A percentile compares a stretch with the other conserved stretches of the same genome.
phyloP scores from a whole-genome alignment of 2,888 invertebrate genomes.

The Cremastinae sp. region DNA sequence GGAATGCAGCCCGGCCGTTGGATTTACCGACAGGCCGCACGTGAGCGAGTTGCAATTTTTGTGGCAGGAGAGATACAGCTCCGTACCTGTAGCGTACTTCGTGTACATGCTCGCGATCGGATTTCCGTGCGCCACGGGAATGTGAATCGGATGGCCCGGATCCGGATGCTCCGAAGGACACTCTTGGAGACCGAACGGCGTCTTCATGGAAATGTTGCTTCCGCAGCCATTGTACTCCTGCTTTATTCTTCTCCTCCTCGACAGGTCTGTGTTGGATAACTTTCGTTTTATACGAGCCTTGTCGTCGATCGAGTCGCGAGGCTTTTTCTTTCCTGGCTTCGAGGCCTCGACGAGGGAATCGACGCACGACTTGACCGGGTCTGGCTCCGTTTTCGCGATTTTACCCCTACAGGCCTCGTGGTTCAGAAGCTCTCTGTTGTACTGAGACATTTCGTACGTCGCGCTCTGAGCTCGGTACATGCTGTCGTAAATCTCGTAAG shows the following conservation, averaged over 20 bases:
- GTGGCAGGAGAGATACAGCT: constrained; percentile 72
- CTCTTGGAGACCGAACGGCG: constrained; percentile 65
- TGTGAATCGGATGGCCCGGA: constrained; percentile 67
- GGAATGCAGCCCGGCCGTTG: constrained; percentile 59
- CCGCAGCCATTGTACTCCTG: constrained; percentile 58
- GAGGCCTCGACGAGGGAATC: constrained; percentile 63
- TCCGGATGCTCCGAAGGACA: constrained; percentile 67
- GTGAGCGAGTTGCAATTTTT: constrained; percentile 71
- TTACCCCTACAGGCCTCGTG: constrained; percentile 54
- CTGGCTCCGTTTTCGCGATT: constrained; percentile 50
- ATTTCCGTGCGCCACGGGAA: constrained; percentile 64
- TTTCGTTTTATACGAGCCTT: constrained; percentile 64
- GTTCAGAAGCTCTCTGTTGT: constrained; percentile 60
- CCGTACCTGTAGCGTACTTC: constrained; percentile 67
- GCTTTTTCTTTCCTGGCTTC: constrained; percentile 55
- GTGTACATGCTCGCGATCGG: constrained; percentile 67
- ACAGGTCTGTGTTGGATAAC: constrained; percentile 57
- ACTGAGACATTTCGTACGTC: constrained; percentile 59
- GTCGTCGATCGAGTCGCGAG: constrained; percentile 55
- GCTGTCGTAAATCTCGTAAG: constrained; percentile 61
- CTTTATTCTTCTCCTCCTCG: constrained; percentile 58
- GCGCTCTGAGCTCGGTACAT: constrained; percentile 54
- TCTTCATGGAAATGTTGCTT: constrained; percentile 60
- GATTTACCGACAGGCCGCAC: constrained; percentile 68
- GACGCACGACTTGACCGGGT: constrained; percentile 43